Evolutionary conservation across 2,797 vertebrate species (phyloP).

Genomic region (Ctenopoma multispine): DNA sequence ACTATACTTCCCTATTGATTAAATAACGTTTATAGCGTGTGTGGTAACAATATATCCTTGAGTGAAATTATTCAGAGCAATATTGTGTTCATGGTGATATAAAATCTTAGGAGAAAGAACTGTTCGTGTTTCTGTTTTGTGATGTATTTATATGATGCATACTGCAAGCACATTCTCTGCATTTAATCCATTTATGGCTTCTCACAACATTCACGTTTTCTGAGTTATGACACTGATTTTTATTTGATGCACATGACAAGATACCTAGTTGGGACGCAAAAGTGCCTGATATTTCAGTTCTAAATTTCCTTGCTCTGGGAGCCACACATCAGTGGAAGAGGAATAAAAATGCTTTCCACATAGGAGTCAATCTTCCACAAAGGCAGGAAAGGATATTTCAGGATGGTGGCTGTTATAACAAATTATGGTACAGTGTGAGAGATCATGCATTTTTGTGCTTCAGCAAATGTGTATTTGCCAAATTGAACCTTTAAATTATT

Average conservation of each 20-base stretch:
- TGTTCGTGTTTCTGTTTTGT: slow-evolving; percentile 48
- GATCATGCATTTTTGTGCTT: slow-evolving; percentile 22
- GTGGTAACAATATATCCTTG: slow-evolving; percentile 75
- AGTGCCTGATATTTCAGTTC: slow-evolving; percentile 22
- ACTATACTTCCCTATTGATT: slow-evolving; percentile 79
- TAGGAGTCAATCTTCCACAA: slow-evolving; percentile 65
- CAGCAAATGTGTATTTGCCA: slow-evolving; percentile 41
- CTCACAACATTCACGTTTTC: slow-evolving; percentile 26
- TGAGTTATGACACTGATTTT: slow-evolving; percentile 22
- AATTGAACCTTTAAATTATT: slow-evolving; percentile 61
- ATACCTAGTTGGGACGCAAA: slow-evolving; percentile 16
- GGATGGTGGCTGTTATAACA: slow-evolving; percentile 45
- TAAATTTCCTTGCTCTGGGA: slow-evolving; percentile 48
- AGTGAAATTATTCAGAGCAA: slow-evolving; percentile 75
- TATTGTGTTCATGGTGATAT: slow-evolving; percentile 64
- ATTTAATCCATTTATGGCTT: slow-evolving; percentile 53
- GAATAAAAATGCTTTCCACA: slow-evolving; percentile 45
- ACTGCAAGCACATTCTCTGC: slow-evolving; percentile 42
- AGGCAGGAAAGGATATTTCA: slow-evolving; percentile 51
- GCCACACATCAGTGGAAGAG: slow-evolving; percentile 44
- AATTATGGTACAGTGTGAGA: slow-evolving; percentile 19
- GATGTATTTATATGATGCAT: slow-evolving; percentile 64
- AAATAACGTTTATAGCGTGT: slow-evolving; percentile 81
- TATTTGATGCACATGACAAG: slow-evolving; percentile 16
- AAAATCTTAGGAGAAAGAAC: slow-evolving; percentile 65